A percentile compares a stretch with the other conserved stretches of the same genome.
Conservation (phyloP, 2,888 invertebrate species). For the Cerastis leucographa region DNA sequence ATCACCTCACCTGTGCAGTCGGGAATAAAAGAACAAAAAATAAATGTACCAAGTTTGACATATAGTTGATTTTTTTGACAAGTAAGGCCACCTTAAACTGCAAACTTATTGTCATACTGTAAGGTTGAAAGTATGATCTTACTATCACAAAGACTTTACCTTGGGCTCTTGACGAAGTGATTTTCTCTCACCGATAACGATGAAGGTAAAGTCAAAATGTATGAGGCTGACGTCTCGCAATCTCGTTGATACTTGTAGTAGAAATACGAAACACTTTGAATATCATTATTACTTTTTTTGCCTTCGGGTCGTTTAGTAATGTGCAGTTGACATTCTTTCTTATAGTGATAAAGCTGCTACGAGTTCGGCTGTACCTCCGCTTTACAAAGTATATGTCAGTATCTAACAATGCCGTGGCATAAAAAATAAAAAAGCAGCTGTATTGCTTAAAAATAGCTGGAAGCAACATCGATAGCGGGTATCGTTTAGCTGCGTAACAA, state of each 20-base stretch:
- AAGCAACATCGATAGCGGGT: slow-evolving; percentile 37
- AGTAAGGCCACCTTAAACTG: not conserved
- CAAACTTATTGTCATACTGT: not conserved
- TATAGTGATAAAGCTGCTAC: not conserved
- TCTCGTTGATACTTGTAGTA: not conserved
- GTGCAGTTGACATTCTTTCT: not conserved
- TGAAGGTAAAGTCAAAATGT: no score
- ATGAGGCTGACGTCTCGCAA: not conserved
- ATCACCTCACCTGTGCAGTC: not conserved
- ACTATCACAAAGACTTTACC: not conserved
- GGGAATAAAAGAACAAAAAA: not conserved
- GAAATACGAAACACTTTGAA: not conserved
- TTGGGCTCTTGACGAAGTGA: not conserved
- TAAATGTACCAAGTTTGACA: not conserved
- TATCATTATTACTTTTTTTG: not conserved
- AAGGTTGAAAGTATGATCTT: not conserved
- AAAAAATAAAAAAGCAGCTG: slow-evolving; percentile 19
- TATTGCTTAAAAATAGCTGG: slow-evolving; percentile 24
- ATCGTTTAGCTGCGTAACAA: slow-evolving; percentile 37
- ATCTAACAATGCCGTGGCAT: not conserved
- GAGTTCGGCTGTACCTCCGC: not conserved
- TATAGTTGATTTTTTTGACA: not conserved
- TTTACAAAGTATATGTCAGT: not conserved
- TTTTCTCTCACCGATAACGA: not conserved
- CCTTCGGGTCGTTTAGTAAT: not conserved